Evolutionary conservation across 2,113 vertebrate species (phyloP), one percentile per base, ranked within the genome.

Genomic region (Pomatorhinus ruficollis): DNA sequence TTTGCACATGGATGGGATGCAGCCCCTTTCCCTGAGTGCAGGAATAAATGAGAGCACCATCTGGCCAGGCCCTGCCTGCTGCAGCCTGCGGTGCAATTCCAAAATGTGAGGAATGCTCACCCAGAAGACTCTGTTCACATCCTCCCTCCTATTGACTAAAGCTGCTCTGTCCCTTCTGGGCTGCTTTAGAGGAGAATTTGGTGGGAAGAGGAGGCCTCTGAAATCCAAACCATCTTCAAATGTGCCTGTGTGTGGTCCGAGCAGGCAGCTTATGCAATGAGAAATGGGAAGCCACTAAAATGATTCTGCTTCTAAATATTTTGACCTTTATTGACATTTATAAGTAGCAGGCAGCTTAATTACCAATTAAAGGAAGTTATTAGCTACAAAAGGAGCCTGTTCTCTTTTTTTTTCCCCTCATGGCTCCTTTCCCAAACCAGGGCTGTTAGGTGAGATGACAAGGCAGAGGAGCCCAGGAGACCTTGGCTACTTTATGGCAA

Each of bases 241-340:
- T 91, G 89, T 89, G 94, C n/a, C 6, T 68, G 93, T 96, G 97
- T 95, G 96, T 97, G 97, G 95, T 96, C 96, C 4, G 42, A 80
- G 89, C 83, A 92, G 89, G 92, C 94, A 94, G 94, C 89, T 95
- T 81, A 87, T 79, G 94, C 94, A 94, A 95, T 44, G 95, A 96
- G 97, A 69, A 95, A 95, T 92, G 97, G 96, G 94, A 97, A 95
- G 95, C 95, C 93, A 82, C 96, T 95, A 94, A 97, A 97, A 94
- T 94, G 81, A 96, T 96, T 95, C 94, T 94, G 94, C 94, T 87
- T 95, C 94, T 97, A 97, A 97, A 97, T 97, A 97, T 97, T 96
- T 97, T 97, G 96, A 95, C 96, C 96, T 97, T 95, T 95, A 97
- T 97, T 97, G 96, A 97, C 96, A 96, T 96, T 97, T 96, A 84